A percentile compares a stretch with the other conserved stretches of the same genome.
Evolutionary conservation across 2,888 invertebrate species (phyloP).

Genomic region (Macrophya annulata): DNA sequence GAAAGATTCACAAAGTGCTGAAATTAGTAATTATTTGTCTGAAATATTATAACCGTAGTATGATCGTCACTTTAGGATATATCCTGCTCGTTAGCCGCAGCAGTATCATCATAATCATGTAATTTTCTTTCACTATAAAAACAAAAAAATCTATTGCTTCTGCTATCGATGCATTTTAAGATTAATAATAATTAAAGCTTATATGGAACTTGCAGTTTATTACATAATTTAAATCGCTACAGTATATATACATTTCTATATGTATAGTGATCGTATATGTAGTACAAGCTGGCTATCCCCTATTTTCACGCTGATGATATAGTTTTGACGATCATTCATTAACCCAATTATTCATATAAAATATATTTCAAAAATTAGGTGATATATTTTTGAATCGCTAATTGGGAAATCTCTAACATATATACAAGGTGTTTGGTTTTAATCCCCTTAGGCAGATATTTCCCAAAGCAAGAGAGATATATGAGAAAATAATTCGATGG

Average conservation of each 20-base stretch:
- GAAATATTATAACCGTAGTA: not conserved
- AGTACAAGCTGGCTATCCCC: not conserved
- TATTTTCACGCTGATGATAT: not conserved
- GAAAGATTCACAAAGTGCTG: not conserved
- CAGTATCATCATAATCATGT: not conserved
- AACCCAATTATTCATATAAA: not conserved
- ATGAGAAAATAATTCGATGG: too few species aligned
- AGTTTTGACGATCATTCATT: not conserved
- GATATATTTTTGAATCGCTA: too few species aligned
- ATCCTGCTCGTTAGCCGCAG: conserved; percentile 1
- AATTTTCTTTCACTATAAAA: not conserved
- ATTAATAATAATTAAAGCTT: not conserved
- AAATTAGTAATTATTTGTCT: not conserved
- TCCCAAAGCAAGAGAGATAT: too few species aligned
- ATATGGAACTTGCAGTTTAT: not conserved
- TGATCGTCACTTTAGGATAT: not conserved
- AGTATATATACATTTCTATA: not conserved
- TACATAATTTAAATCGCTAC: too few species aligned
- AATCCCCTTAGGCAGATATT: too few species aligned
- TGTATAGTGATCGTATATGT: not conserved
- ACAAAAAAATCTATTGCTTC: not conserved
- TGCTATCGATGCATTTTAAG: not conserved
- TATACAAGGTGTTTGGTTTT: too few species aligned
- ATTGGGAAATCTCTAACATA: too few species aligned
- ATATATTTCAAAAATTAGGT: too few species aligned